Conservation (phyloP, 2,113 vertebrate genomes). For the Barnardius zonarius region DNA sequence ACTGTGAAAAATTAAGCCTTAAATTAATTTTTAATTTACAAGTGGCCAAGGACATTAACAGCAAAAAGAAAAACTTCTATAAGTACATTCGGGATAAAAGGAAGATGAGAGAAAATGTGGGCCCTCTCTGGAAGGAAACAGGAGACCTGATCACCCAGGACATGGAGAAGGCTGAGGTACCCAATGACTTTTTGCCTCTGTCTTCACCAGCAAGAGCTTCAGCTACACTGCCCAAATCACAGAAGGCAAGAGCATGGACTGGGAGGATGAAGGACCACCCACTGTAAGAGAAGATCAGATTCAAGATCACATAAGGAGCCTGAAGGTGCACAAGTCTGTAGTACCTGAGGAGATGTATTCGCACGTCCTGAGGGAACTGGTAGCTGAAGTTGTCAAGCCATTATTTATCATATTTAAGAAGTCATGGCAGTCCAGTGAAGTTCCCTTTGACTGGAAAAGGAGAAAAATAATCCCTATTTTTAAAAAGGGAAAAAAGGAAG, state of each 20-base stretch:
- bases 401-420: not conserved
- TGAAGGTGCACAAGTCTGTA: not conserved
- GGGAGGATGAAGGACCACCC: not conserved
- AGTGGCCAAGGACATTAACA: not conserved
- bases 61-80: not conserved
- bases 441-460: not conserved
- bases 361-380: not conserved
- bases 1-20: not conserved
- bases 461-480: not conserved
- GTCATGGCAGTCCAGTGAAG: not conserved
- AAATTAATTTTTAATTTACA: not conserved
- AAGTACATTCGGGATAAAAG: not conserved
- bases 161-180: not conserved
- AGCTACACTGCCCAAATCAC: not conserved
- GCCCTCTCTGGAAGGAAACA: not conserved
- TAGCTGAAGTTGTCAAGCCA: not conserved
- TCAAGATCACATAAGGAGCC: not conserved
- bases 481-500: not conserved
- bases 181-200: not conserved
- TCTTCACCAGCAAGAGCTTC: not conserved
- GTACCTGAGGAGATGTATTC: not conserved
- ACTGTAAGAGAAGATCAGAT: not conserved
- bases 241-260: not conserved
- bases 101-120: not conserved
- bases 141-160: not conserved